A percentile compares a stretch with the other conserved stretches of the same genome.
phyloP scores from a whole-genome alignment of 2,113 vertebrate genomes.

The Oenanthe oenanthe region DNA sequence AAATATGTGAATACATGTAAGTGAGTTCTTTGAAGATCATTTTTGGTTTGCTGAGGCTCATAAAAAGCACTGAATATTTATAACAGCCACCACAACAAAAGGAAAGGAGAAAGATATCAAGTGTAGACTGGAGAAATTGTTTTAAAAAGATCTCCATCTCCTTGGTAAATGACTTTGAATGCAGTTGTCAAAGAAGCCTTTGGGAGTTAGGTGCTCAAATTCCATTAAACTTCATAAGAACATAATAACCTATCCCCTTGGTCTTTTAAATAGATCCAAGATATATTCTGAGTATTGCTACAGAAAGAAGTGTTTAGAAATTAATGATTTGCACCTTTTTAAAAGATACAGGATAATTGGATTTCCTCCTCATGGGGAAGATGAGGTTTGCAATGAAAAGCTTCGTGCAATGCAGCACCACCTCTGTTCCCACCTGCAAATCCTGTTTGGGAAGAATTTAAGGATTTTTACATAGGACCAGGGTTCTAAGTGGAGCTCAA shows the following conservation, averaged over 20 bases:
- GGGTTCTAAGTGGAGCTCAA: background rate
- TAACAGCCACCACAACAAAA: conserved; percentile 5
- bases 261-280: background rate
- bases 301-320: background rate
- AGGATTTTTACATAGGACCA: background rate
- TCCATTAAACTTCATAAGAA: background rate
- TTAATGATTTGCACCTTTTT: background rate
- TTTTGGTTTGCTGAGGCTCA: conserved; percentile 24
- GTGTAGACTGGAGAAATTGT: background rate
- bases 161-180: background rate
- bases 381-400: background rate
- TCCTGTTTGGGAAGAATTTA: background rate
- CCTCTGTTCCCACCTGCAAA: background rate
- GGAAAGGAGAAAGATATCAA: background rate
- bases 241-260: background rate
- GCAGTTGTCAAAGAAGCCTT: background rate
- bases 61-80: conserved; percentile 41
- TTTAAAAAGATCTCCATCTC: background rate
- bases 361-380: background rate
- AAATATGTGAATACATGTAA: background rate
- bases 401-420: accelerated
- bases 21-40: background rate
- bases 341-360: background rate
- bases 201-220: background rate
- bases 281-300: background rate